These are phyloP conservation scores for Lepisosteus oculatus DNA, from an alignment of 2,113 vertebrate species.

Conservation along the genomic window DNA sequence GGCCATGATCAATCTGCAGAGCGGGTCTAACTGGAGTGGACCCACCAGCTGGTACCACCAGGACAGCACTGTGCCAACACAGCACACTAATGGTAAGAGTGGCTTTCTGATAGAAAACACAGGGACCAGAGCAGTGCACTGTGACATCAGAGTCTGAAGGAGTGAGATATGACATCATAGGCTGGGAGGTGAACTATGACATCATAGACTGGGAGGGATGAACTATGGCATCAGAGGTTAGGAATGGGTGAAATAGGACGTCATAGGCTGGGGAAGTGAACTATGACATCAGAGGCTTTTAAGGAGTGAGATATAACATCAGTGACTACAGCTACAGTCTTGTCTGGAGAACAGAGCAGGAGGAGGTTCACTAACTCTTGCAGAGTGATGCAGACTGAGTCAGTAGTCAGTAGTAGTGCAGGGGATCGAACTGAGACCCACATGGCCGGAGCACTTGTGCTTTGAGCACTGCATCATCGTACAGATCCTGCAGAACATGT, in stretches of 20 bases:
- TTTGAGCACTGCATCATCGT: too few relatives aligned
- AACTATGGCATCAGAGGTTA: neutral
- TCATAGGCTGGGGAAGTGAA: neutral
- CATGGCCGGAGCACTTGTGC: too few relatives aligned
- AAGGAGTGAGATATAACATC: too few relatives aligned
- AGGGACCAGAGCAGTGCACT: too few relatives aligned
- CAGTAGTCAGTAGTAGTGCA: too few relatives aligned
- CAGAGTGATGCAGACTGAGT: too few relatives aligned
- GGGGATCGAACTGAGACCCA: too few relatives aligned
- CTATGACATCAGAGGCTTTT: neutral
- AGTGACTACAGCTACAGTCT: too few relatives aligned
- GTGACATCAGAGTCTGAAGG: neutral
- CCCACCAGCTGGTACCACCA: constrained; percentile 79
- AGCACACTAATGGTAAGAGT: constrained; percentile 65
- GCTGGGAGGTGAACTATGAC: neutral
- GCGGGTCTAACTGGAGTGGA: constrained; percentile 69
- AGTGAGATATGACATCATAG: neutral
- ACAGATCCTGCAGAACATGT: too few relatives aligned
- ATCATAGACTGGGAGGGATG: neutral
- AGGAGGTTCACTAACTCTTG: too few relatives aligned
- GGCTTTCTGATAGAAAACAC: neutral
- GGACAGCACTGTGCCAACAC: constrained; percentile 59
- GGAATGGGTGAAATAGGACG: neutral
- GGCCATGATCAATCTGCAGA: constrained; percentile 81
- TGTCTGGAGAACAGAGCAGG: too few relatives aligned